These are phyloP conservation scores for Ornithoptera priamus DNA, from an alignment of 2,888 invertebrate species.

Conservation along the genomic window DNA sequence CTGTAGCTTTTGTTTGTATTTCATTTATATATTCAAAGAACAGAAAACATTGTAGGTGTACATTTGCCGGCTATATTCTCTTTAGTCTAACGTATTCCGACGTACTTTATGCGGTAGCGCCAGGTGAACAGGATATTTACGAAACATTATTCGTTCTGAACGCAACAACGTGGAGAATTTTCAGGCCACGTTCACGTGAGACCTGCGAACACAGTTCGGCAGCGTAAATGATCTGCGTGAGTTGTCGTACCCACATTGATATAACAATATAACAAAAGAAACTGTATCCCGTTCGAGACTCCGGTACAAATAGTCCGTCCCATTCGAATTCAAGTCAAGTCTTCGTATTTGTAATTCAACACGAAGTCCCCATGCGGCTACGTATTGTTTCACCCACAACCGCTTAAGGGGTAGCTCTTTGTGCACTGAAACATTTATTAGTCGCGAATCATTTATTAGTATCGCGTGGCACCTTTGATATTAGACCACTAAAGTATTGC, in stretches of 20 bases:
- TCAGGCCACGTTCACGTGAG: constrained; percentile 32
- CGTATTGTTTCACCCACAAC: constrained; percentile 73
- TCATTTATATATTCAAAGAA: constrained; percentile 27
- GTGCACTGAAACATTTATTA: constrained; percentile 47
- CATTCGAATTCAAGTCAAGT: constrained; percentile 75
- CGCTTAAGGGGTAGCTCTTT: constrained; percentile 48
- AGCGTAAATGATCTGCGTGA: constrained; percentile 33
- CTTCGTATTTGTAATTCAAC: constrained; percentile 76
- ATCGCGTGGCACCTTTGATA: constrained; percentile 37
- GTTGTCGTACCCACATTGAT: constrained; percentile 38
- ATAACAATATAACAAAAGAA: constrained; percentile 50
- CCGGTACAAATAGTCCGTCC: constrained; percentile 51
- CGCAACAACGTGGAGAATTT: constrained; percentile 28
- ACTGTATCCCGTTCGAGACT: constrained; percentile 45
- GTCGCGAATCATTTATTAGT: constrained; percentile 45
- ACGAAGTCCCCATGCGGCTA: constrained; percentile 58
- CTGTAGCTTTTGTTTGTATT: constrained; percentile 18
- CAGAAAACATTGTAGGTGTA: constrained; percentile 12
- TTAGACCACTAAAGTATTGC: constrained; percentile 30
- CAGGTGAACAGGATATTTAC: constrained; percentile 25
- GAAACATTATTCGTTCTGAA: constrained; percentile 26
- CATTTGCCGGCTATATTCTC: constrained; percentile 12
- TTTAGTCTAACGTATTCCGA: constrained; percentile 22
- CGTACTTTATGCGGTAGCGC: constrained; percentile 21
- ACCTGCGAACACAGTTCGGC: constrained; percentile 31